These are phyloP conservation scores for Athripsodes cinereus DNA, from an alignment of 2,888 invertebrate species.

Conservation along the genomic window DNA sequence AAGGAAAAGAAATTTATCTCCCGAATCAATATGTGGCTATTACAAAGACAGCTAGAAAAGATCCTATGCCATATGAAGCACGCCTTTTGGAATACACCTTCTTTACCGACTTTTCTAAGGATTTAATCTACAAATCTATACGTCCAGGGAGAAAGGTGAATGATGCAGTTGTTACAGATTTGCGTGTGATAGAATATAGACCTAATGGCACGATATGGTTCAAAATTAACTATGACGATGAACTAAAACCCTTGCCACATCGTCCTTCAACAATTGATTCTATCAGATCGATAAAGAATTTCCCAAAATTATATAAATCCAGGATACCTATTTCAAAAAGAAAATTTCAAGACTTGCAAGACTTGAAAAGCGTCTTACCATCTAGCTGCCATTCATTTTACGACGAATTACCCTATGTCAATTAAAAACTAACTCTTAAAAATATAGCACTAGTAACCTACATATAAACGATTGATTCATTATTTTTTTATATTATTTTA, in stretches of 20 bases:
- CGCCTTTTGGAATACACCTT: conserved; percentile 1
- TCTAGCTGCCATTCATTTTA: too few species aligned
- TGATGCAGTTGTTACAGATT: not conserved
- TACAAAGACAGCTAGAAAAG: not conserved
- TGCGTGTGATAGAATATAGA: not conserved
- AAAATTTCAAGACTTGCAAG: too few species aligned
- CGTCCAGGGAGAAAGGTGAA: not conserved
- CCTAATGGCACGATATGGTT: not conserved
- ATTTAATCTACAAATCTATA: not conserved
- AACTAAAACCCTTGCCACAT: too few species aligned
- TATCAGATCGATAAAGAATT: not conserved
- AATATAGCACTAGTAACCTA: too few species aligned
- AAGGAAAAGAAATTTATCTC: not conserved
- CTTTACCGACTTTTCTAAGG: not conserved
- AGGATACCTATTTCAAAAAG: not conserved
- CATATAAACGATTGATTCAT: too few species aligned
- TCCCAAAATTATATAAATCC: not conserved
- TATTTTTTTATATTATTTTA: too few species aligned
- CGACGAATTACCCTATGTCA: too few species aligned
- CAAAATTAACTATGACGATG: not conserved
- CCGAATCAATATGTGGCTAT: not conserved
- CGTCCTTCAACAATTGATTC: not conserved
- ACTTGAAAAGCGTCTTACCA: too few species aligned
- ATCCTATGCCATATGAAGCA: not conserved
- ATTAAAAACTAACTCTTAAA: too few species aligned